Evolutionary conservation across 1,140 invertebrate genomes (phyloP).

Genomic region (Drosophila erecta): DNA sequence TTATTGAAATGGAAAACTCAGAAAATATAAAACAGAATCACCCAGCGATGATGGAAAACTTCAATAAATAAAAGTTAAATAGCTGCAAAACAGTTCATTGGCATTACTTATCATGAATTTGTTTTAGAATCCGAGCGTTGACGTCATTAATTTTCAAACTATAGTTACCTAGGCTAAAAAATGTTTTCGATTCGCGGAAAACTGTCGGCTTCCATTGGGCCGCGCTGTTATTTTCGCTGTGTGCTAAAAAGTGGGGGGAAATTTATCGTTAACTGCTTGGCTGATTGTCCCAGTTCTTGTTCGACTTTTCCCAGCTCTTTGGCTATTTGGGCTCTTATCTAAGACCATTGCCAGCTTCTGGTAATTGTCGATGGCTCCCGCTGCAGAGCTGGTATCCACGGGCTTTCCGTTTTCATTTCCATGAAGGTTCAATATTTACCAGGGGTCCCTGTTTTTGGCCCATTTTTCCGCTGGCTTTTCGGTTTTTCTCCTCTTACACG

Average conservation of each 20-base stretch:
- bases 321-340: conserved; percentile 40
- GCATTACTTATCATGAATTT: too few relatives aligned
- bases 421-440: conserved; percentile 10
- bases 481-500: conserved; percentile 8
- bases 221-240: not conserved
- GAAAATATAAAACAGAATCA: too few relatives aligned
- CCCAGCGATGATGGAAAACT: too few relatives aligned
- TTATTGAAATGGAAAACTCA: too few relatives aligned
- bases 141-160: too few relatives aligned
- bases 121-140: too few relatives aligned
- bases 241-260: conserved; percentile 14
- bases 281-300: conserved; percentile 40
- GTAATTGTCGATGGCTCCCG: conserved; percentile 36
- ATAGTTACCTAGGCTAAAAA: too few relatives aligned
- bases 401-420: not conserved
- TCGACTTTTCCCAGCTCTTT: conserved; percentile 16
- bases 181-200: not conserved
- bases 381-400: conserved; percentile 13
- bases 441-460: not conserved
- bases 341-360: conserved; percentile 38
- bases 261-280: conserved; percentile 47
- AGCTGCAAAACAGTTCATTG: too few relatives aligned
- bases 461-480: conserved; percentile 4
- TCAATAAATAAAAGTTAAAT: too few relatives aligned
- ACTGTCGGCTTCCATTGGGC: not conserved